Evolutionary conservation across 2,113 vertebrate genomes (phyloP).

Genomic region (Oryzias celebensis): DNA sequence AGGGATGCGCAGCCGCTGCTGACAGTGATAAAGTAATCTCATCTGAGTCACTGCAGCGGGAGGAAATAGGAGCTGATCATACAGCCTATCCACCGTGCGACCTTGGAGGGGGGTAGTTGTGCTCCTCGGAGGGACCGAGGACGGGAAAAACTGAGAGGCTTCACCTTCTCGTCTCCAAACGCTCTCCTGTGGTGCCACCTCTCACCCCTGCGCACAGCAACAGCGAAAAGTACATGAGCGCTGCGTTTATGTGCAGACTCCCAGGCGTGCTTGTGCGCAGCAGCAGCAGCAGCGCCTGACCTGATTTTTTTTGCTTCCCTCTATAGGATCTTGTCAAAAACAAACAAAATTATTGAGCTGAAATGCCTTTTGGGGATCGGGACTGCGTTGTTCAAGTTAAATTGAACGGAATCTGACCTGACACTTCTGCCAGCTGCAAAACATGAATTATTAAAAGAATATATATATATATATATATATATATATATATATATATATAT

Average conservation of each 20-base stretch:
- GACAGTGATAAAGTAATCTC: conserved; percentile 60
- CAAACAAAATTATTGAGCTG: neutral
- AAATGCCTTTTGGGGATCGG: neutral
- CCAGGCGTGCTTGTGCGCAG: conserved; percentile 22
- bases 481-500: no score
- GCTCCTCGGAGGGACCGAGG: conserved; percentile 18
- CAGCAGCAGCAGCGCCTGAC: conserved; percentile 18
- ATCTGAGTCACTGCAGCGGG: conserved; percentile 55
- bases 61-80: conserved; percentile 39
- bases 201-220: conserved; percentile 41
- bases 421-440: no score
- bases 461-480: no score
- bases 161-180: conserved; percentile 6
- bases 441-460: no score
- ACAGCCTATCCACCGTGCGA: conserved; percentile 34
- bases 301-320: conserved; percentile 5
- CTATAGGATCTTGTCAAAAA: neutral
- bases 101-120: conserved; percentile 48
- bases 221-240: conserved; percentile 28
- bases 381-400: no score
- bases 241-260: conserved; percentile 12
- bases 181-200: conserved; percentile 23
- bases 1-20: conserved; percentile 45
- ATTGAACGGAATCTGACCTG: no score
- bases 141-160: conserved; percentile 4